phyloP scores from a whole-genome alignment of 2,888 invertebrate genomes.

The Bursaphelenchus okinawaensis region DNA sequence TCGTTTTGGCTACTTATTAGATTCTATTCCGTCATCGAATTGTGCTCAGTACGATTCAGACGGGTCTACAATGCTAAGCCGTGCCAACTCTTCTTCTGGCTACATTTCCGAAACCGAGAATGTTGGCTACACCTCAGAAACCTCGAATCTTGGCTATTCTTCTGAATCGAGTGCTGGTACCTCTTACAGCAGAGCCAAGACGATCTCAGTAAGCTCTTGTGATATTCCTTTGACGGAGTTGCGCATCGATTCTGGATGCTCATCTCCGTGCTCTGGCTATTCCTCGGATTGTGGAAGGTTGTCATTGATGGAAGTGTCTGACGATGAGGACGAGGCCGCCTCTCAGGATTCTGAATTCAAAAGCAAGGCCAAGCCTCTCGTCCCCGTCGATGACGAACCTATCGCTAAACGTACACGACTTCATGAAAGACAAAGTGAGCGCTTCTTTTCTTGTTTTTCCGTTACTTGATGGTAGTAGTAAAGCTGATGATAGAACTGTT shows the following conservation, averaged over 20 bases:
- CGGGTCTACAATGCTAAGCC: not conserved
- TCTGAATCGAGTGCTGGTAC: not conserved
- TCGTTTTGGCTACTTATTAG: not conserved
- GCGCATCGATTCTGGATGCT: not conserved
- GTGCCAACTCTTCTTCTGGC: not conserved
- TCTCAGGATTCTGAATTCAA: conserved; percentile 1
- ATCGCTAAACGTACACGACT: conserved; percentile 13
- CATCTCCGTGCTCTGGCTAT: not conserved
- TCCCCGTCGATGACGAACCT: conserved; percentile 6
- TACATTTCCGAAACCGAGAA: too few relatives aligned
- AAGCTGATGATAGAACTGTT: not conserved
- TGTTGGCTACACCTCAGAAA: too few relatives aligned
- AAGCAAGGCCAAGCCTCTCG: not conserved
- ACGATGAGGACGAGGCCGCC: conserved; percentile 7
- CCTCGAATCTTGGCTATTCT: too few relatives aligned
- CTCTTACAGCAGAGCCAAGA: not conserved
- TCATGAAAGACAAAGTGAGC: conserved; percentile 2
- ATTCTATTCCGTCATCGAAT: not conserved
- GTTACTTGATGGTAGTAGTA: not conserved
- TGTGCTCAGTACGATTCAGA: not conserved
- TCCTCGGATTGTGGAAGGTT: not conserved
- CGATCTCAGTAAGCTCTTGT: not conserved
- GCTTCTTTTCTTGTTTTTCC: not conserved
- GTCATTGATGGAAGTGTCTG: not conserved
- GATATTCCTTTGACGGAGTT: not conserved